Evolutionary conservation across 2,888 invertebrate genomes (phyloP).

Genomic region (Unio delphinus): DNA sequence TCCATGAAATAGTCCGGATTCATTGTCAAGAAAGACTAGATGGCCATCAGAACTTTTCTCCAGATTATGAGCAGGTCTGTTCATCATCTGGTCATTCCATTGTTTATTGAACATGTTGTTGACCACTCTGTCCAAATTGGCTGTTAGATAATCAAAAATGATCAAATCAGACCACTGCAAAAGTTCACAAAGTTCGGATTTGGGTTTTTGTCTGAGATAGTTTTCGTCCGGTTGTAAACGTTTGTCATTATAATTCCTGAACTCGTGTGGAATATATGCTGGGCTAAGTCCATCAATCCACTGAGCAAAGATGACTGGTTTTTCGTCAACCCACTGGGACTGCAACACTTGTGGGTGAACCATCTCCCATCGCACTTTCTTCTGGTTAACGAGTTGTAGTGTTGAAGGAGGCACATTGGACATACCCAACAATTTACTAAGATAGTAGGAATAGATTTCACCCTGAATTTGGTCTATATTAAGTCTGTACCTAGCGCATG

Average conservation of each 20-base stretch:
- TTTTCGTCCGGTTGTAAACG: too few relatives aligned
- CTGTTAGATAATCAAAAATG: conserved; percentile 91
- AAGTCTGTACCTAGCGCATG: conserved; percentile 88
- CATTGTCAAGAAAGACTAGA: conserved; percentile 82
- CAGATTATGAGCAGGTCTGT: conserved; percentile 88
- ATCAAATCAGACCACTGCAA: conserved; percentile 93
- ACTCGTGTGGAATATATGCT: conserved; percentile 83
- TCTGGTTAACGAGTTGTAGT: conserved; percentile 76
- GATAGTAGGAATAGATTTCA: conserved; percentile 88
- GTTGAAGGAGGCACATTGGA: conserved; percentile 82
- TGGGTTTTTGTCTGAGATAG: too few relatives aligned
- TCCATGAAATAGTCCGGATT: conserved; percentile 82
- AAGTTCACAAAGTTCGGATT: conserved; percentile 55
- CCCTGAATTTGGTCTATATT: conserved; percentile 93
- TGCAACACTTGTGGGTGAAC: conserved; percentile 78
- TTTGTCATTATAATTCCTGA: conserved; percentile 76
- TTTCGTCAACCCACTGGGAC: conserved; percentile 85
- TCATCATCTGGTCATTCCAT: conserved; percentile 92
- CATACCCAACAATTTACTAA: conserved; percentile 82
- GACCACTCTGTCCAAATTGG: conserved; percentile 89
- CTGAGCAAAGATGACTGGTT: conserved; percentile 81
- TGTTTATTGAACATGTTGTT: conserved; percentile 91
- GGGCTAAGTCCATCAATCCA: conserved; percentile 82
- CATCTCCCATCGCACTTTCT: conserved; percentile 70
- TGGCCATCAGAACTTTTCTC: conserved; percentile 80